Percentiles rank a stretch among this genome's conserved stretches.
Conservation (phyloP, 2,888 invertebrate genomes). For the Cosmorhoe ocellata region DNA sequence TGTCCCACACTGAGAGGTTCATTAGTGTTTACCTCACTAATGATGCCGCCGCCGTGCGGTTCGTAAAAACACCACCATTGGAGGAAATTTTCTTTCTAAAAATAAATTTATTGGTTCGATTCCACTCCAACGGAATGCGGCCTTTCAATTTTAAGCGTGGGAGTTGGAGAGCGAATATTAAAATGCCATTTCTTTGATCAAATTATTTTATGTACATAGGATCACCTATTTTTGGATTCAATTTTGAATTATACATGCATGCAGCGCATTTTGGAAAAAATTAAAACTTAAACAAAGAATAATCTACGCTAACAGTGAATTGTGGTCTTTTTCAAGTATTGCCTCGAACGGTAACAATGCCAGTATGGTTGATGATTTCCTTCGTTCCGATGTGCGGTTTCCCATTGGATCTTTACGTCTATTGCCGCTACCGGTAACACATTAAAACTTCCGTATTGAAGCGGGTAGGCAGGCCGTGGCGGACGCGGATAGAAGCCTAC, state of each 20-base stretch:
- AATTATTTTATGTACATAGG: no score
- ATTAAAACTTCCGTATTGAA: slow-evolving; percentile 47
- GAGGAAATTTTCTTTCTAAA: slow-evolving; percentile 39
- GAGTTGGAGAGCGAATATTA: slow-evolving; percentile 17
- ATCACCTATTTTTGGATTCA: no score
- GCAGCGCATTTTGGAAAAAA: no score
- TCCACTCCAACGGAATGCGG: slow-evolving; percentile 19
- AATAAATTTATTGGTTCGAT: slow-evolving; percentile 36
- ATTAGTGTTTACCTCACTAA: slow-evolving; percentile 73
- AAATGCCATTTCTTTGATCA: slow-evolving; percentile 17
- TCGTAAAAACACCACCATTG: slow-evolving; percentile 40
- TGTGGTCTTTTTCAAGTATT: slow-evolving; percentile 7
- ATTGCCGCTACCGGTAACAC: slow-evolving; percentile 36
- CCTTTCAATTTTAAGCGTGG: slow-evolving; percentile 14
- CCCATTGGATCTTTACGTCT: slow-evolving; percentile 23
- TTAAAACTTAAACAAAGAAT: no score
- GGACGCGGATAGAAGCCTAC: slow-evolving; percentile 38
- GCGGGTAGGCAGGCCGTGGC: slow-evolving; percentile 20
- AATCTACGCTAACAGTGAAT: no score
- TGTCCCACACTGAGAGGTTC: slow-evolving; percentile 61
- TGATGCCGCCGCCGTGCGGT: slow-evolving; percentile 54
- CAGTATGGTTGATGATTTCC: slow-evolving; percentile 19
- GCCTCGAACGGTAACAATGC: slow-evolving; percentile 14
- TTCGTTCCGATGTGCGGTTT: slow-evolving; percentile 25
- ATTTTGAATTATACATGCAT: no score